Evolutionary conservation across 2,113 vertebrate genomes (phyloP), one percentile per base, ranked within the genome.

Genomic region (Podarcis raffonei): DNA sequence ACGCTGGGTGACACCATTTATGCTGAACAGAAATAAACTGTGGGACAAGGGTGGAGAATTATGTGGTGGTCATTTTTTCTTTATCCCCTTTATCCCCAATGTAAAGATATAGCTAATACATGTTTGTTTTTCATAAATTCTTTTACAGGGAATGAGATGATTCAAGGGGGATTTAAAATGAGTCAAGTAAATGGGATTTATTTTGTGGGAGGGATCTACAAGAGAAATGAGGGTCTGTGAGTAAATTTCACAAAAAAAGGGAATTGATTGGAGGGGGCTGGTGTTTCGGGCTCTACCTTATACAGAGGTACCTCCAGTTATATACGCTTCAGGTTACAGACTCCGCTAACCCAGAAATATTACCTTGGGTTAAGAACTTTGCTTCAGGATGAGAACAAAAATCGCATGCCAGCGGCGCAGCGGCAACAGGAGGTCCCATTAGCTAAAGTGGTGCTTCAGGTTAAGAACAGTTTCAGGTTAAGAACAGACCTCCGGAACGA

Each of bases 1-100:
- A 78, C 11, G 27, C 4, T 85, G 53, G 27, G 57, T 77, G 8
- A 65, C 68, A 92, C 87, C 42, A 85, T 39, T 81, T 74, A 92
- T 32, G 59, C 81, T 42, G 8, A 74, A 79, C 6, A 74, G 15
- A 81, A 89, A 90, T 27, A 39, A 83, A 39, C 9, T 66, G 23
- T 27, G 22, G 11, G 23, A 42, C 18, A 5, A 25, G 20, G 18
- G 32, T 37, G 22, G 35, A 22, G 5, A 35, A 68, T 83, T 68
- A 27, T 30, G 25, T 11, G 4, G 20, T 25, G 27, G 25, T 32
- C 5, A 16, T 83, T 66, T 66, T 82, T 35, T 53, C 11, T 37
- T 81, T 25, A 81, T 48, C 42, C 22, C 23, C 15, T 35, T 27
- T 25, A 59, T 48, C 42, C 25, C 23, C 12, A 48, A 79, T 13